Evolutionary conservation across 2,888 invertebrate genomes (phyloP).

Genomic region (Shargacucullia verbasci): DNA sequence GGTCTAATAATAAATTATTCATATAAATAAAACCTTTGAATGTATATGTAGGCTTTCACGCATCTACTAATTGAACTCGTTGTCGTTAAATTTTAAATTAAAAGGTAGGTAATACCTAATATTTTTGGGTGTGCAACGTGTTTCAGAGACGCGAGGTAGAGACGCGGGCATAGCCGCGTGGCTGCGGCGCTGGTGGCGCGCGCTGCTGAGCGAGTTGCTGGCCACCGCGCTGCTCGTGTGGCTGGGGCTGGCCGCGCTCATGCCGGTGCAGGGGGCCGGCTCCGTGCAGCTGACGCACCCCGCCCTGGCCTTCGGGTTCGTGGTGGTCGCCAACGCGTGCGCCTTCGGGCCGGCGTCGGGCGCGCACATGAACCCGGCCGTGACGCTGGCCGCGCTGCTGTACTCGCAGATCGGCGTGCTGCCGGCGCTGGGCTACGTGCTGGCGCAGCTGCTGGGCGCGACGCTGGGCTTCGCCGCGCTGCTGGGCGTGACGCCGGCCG

Average conservation of each 20-base stretch:
- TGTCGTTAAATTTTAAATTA: no score
- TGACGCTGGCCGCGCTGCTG: constrained; percentile 91
- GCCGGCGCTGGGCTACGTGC: constrained; percentile 66
- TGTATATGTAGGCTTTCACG: no score
- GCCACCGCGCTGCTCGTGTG: constrained; percentile 80
- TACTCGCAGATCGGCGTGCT: constrained; percentile 81
- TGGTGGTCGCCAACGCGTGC: constrained; percentile 71
- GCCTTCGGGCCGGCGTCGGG: constrained; percentile 92
- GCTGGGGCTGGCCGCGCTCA: constrained; percentile 73
- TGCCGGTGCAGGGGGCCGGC: constrained; percentile 51
- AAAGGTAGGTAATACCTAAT: no score
- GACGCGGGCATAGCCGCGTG: constrained; percentile 58
- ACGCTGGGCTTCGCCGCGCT: constrained; percentile 71
- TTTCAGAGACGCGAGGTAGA: constrained; percentile 19
- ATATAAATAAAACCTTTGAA: no score
- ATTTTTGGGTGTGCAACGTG: neutral
- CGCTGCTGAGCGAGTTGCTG: constrained; percentile 74
- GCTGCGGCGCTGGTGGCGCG: constrained; percentile 76
- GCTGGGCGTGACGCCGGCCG: constrained; percentile 58
- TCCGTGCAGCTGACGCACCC: constrained; percentile 70
- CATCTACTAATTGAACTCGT: no score
- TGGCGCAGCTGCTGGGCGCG: constrained; percentile 75
- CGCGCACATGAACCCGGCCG: constrained; percentile 94
- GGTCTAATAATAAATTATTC: no score
- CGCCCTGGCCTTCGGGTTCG: constrained; percentile 79